Conservation (phyloP, 2,888 invertebrate genomes). For the Lochmaea crataegi region DNA sequence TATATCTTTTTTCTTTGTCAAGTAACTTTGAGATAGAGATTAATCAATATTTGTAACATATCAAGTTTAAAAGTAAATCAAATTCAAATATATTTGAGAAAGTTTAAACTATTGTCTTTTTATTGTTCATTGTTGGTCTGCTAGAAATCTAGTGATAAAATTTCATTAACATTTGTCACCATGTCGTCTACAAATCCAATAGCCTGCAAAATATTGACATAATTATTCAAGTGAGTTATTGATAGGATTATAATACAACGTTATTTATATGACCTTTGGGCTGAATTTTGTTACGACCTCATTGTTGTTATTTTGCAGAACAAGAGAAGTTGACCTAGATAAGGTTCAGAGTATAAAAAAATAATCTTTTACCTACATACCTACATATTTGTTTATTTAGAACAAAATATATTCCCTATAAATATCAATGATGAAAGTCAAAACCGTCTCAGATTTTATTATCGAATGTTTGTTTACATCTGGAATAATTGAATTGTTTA, state of each 20-base stretch:
- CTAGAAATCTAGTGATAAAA: neutral
- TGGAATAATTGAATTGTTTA: no score
- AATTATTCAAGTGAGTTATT: neutral
- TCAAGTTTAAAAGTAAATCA: no score
- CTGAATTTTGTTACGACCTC: neutral
- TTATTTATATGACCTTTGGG: conserved; percentile 1
- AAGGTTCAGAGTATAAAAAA: conserved; percentile 3
- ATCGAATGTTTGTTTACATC: no score
- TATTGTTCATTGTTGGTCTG: neutral
- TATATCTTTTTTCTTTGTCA: no score
- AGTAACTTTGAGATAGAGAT: no score
- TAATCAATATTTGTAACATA: no score
- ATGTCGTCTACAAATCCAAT: neutral
- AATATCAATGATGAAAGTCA: neutral
- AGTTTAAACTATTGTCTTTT: neutral
- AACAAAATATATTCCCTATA: neutral
- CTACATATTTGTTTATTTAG: conserved; percentile 7
- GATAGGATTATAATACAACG: neutral
- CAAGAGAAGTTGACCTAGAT: neutral
- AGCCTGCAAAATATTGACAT: neutral
- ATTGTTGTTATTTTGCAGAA: neutral
- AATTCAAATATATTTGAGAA: no score
- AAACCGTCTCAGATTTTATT: no score
- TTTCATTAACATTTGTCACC: neutral
- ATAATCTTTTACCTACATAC: conserved; percentile 8